Conservation (phyloP, 1,140 invertebrate genomes). For the Heliconius hermathena region DNA sequence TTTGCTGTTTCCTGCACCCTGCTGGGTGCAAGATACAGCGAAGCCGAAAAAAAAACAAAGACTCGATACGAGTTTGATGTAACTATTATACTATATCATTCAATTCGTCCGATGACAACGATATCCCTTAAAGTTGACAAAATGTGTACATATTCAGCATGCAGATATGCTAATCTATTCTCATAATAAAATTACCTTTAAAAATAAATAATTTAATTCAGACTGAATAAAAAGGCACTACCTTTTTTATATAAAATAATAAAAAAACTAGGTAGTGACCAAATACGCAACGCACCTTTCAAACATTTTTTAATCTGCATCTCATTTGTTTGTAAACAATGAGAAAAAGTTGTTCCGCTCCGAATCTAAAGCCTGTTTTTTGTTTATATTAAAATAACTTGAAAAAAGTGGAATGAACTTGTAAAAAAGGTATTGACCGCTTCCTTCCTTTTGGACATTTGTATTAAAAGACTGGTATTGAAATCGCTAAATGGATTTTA, state of each 20-base stretch:
- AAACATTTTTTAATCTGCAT: conserved; percentile 19
- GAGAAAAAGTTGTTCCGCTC: conserved; percentile 30
- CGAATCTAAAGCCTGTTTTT: conserved; percentile 28
- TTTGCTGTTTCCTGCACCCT: no score
- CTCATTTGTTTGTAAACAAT: conserved; percentile 23
- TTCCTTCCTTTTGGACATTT: conserved; percentile 35
- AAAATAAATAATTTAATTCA: neutral
- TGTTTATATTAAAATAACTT: conserved; percentile 17
- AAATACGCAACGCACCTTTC: conserved; percentile 2
- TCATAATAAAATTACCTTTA: neutral
- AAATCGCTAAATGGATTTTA: neutral
- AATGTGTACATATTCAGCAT: no score
- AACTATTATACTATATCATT: no score
- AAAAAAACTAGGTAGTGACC: conserved; percentile 3
- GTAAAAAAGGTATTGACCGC: conserved; percentile 20
- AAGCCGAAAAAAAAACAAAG: no score
- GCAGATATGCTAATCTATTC: neutral
- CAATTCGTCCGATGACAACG: no score
- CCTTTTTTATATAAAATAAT: neutral
- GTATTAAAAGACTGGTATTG: conserved; percentile 12
- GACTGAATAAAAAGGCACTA: neutral
- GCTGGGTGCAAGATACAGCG: no score
- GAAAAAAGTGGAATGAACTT: conserved; percentile 18
- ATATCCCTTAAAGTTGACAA: no score
- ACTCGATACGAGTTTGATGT: neutral